Evolutionary conservation across 2,888 invertebrate genomes (phyloP).

Genomic region (Aporophyla lueneburgensis): DNA sequence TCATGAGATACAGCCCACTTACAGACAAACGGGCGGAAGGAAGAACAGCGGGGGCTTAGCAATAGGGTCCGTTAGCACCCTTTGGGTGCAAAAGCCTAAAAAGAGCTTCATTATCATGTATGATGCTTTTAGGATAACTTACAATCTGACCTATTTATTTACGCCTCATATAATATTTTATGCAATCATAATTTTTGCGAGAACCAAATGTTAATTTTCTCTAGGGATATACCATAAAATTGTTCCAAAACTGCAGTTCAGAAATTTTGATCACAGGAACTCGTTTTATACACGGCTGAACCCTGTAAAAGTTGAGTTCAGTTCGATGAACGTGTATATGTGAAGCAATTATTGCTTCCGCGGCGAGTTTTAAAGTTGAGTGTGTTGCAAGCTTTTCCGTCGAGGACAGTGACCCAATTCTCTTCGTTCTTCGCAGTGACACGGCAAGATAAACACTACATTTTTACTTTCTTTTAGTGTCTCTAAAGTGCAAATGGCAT

Average conservation of each 20-base stretch:
- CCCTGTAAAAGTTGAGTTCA: conserved; percentile 14
- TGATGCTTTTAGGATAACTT: neutral
- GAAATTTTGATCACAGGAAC: conserved; percentile 16
- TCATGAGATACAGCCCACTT: no score
- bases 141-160: neutral
- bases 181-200: neutral
- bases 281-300: neutral
- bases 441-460: conserved; percentile 56
- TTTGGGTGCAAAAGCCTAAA: no score
- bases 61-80: no score
- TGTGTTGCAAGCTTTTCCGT: conserved; percentile 52
- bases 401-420: conserved; percentile 65
- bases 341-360: conserved; percentile 60
- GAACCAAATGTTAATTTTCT: conserved; percentile 3
- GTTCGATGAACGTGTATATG: conserved; percentile 15
- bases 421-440: conserved; percentile 44
- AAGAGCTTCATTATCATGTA: neutral
- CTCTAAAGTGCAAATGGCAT: conserved; percentile 50
- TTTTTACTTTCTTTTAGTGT: conserved; percentile 52
- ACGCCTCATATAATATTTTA: neutral
- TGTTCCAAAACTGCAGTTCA: conserved; percentile 24
- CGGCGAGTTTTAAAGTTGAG: conserved; percentile 55
- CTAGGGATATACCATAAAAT: neutral
- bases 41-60: no score
- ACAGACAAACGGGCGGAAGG: no score